These are phyloP conservation scores for Drosophila yakuba DNA, from an alignment of 1,140 invertebrate species.

Conservation along the genomic window DNA sequence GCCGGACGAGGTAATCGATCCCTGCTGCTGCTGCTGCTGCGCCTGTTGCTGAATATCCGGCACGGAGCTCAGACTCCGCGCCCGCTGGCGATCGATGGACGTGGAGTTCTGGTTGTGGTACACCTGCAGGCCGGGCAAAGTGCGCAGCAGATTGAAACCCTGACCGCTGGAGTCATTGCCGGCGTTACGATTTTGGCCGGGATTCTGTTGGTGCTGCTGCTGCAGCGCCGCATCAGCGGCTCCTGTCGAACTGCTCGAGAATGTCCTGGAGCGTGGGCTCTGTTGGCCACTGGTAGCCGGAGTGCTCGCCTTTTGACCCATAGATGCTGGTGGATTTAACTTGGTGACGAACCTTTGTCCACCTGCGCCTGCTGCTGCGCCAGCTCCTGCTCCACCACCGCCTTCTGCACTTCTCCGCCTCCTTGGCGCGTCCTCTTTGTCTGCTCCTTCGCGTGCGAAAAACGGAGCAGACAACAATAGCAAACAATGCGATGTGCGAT, in stretches of 20 bases:
- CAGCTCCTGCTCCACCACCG: background rate
- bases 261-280: constrained; percentile 90
- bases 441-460: constrained; percentile 38
- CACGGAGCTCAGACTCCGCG: constrained; percentile 92
- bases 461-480: constrained; percentile 77
- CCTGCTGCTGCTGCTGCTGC: constrained; percentile 59
- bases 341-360: constrained; percentile 16
- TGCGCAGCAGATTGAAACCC: constrained; percentile 90
- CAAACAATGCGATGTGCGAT: constrained; percentile 62
- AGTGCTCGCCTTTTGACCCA: constrained; percentile 94
- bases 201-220: constrained; percentile 6
- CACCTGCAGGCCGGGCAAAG: constrained; percentile 89
- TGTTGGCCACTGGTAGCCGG: constrained; percentile 89
- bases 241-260: constrained; percentile 90
- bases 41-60: constrained; percentile 88
- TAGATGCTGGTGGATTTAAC: constrained; percentile 73
- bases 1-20: constrained; percentile 42
- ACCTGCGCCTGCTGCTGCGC: no score
- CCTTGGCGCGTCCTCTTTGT: constrained; percentile 27
- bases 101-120: constrained; percentile 84
- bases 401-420: constrained; percentile 4
- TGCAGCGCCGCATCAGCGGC: constrained; percentile 86
- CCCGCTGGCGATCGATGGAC: constrained; percentile 89
- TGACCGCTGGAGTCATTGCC: constrained; percentile 85
- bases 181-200: constrained; percentile 18